phyloP scores from a whole-genome alignment of 1,140 invertebrate genomes.

The Listronotus oregonensis region DNA sequence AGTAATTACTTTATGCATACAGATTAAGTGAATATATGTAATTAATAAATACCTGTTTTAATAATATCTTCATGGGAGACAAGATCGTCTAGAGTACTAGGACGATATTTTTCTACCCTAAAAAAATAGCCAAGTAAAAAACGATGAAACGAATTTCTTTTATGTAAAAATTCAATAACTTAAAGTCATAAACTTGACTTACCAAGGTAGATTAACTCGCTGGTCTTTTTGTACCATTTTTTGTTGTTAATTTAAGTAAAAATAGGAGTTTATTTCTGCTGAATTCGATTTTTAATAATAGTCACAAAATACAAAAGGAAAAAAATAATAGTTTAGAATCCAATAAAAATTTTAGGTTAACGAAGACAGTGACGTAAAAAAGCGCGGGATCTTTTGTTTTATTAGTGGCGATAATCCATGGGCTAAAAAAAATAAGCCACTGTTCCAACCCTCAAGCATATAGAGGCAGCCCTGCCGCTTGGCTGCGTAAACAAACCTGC shows the following conservation, averaged over 20 bases:
- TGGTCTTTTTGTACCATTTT: constrained; percentile 36
- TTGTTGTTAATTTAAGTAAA: background rate
- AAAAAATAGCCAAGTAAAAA: constrained; percentile 42
- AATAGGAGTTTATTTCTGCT: no score
- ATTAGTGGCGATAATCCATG: no score
- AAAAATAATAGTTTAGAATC: no score
- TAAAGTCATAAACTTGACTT: constrained; percentile 23
- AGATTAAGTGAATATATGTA: constrained; percentile 50
- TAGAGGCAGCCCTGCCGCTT: no score
- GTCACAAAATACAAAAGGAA: no score
- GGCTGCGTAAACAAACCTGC: no score
- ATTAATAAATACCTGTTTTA: constrained; percentile 79
- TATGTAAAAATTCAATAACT: background rate
- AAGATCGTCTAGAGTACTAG: constrained; percentile 85
- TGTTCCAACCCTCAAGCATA: no score
- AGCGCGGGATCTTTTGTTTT: no score
- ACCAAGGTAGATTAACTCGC: constrained; percentile 44
- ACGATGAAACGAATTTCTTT: background rate
- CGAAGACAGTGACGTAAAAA: no score
- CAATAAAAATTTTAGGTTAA: no score
- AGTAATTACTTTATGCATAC: constrained; percentile 65
- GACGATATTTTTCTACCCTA: constrained; percentile 99
- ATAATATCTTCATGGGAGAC: constrained; percentile 98
- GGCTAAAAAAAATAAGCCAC: no score
- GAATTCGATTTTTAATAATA: no score